Percentiles rank a stretch among this genome's conserved stretches.
Evolutionary conservation across 2,888 invertebrate genomes (phyloP).

Genomic region (Leptinotarsa peninsularis): DNA sequence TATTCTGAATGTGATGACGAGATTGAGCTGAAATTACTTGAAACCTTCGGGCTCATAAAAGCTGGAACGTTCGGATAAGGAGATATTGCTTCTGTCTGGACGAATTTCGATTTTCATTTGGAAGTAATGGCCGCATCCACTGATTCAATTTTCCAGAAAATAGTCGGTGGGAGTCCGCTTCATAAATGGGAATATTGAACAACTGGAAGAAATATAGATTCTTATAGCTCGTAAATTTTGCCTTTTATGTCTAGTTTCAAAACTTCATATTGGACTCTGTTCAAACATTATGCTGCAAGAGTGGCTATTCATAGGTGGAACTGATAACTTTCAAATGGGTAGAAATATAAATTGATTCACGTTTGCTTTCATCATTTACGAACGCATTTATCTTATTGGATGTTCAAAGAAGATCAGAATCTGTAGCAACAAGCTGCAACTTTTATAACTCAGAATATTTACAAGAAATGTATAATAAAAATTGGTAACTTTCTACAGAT

Average conservation of each 20-base stretch:
- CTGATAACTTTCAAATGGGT: background rate
- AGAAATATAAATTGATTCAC: background rate
- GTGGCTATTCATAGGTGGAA: background rate
- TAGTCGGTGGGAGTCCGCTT: background rate
- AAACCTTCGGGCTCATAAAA: conserved; percentile 1
- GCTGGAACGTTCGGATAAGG: conserved; percentile 9
- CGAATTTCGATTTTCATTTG: conserved; percentile 20
- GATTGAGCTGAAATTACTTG: background rate
- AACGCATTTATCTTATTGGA: no score
- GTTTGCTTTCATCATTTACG: no score
- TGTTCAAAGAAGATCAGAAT: no score
- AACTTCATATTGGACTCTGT: background rate
- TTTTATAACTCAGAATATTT: no score
- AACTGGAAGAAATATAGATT: background rate
- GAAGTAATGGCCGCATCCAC: conserved; percentile 22
- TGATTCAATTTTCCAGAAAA: conserved; percentile 18
- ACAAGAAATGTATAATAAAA: no score
- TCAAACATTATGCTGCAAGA: background rate
- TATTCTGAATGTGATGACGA: background rate
- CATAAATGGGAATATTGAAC: background rate
- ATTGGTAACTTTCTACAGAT: no score
- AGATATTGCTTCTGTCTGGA: conserved; percentile 20
- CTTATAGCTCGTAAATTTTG: background rate
- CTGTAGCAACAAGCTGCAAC: no score
- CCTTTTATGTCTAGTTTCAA: background rate